A percentile compares a stretch with the other conserved stretches of the same genome.
phyloP scores from a whole-genome alignment of 2,113 vertebrate genomes.

The Toxotes jaculatrix region DNA sequence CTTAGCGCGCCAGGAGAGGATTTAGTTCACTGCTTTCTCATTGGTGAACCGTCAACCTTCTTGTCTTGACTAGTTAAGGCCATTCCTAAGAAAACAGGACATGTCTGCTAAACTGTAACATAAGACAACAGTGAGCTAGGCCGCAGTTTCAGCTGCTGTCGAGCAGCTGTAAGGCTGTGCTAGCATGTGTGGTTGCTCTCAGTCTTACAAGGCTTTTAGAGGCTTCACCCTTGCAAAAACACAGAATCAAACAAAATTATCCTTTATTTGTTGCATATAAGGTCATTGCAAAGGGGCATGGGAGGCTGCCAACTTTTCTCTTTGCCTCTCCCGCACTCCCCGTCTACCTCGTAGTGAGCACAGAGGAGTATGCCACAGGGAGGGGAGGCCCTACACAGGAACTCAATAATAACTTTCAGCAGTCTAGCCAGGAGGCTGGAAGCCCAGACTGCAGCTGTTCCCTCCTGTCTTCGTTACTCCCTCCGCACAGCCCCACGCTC shows the following conservation, averaged over 20 bases:
- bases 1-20: conserved; percentile 66
- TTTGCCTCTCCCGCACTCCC: conserved; percentile 62
- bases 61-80: conserved; percentile 80
- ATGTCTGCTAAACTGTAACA: conserved; percentile 77
- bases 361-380: conserved; percentile 86
- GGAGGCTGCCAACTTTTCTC: conserved; percentile 70
- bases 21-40: conserved; percentile 64
- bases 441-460: conserved; percentile 93
- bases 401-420: conserved; percentile 96
- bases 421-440: conserved; percentile 93
- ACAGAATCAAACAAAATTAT: conserved; percentile 81
- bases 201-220: conserved; percentile 56
- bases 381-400: conserved; percentile 89
- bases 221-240: conserved; percentile 65
- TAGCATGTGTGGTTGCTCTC: conserved; percentile 59
- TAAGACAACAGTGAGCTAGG: conserved; percentile 65
- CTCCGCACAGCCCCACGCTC: conserved; percentile 75
- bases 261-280: conserved; percentile 85
- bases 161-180: conserved; percentile 68
- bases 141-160: conserved; percentile 72
- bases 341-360: conserved; percentile 80
- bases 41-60: conserved; percentile 69
- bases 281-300: conserved; percentile 85
- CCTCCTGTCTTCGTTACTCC: conserved; percentile 78
- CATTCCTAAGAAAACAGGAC: conserved; percentile 73